Evolutionary conservation across 2,797 vertebrate genomes (phyloP), one percentile per base, ranked within the genome.

Genomic region (Microchirus variegatus): DNA sequence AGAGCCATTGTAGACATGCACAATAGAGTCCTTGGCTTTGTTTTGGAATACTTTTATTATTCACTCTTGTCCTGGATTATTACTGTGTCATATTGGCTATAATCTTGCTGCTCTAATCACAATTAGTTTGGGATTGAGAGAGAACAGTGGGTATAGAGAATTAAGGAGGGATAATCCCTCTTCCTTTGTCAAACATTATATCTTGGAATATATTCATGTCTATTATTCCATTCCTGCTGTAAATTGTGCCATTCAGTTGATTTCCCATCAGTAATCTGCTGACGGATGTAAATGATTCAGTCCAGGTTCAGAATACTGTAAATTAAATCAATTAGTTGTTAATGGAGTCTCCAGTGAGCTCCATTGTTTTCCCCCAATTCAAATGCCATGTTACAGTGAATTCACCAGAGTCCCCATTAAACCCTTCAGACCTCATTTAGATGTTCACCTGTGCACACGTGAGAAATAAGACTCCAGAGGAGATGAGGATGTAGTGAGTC

Each of bases 251-350:
- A n/a, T n/a, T n/a, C n/a, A 22, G 85, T 47, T n/a, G n/a, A 74
- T 71, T 83, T 79, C 70, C 58, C 58, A 58, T 31, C 66, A 67
- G 67, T 84, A 69, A 83, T 87, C 60, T 61, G 44, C 65, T 36
- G 36, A 66, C 53, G n/a, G 59, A 76, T 75, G 70, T 74, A 56
- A 87, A 87, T 69, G 65, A 50, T 53, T 61, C 50, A 17, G 40
- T 45, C 61, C 73, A 35, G 71, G 67, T 73, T 83, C 59, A 56
- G 46, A 80, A 81, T 69, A 53, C 47, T 6, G 6, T 49, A 81
- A 85, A 90, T 87, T 9, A 87, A 90, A 89, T 87, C 79, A 87
- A 82, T 90, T 88, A 82, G 81, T 46, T 44, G 63, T 64, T 90
- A 87, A 90, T 89, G 71, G 87, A 82, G 83, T 87, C 90, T 89